phyloP scores from a whole-genome alignment of 2,888 invertebrate genomes.

The Dynastes maya region DNA sequence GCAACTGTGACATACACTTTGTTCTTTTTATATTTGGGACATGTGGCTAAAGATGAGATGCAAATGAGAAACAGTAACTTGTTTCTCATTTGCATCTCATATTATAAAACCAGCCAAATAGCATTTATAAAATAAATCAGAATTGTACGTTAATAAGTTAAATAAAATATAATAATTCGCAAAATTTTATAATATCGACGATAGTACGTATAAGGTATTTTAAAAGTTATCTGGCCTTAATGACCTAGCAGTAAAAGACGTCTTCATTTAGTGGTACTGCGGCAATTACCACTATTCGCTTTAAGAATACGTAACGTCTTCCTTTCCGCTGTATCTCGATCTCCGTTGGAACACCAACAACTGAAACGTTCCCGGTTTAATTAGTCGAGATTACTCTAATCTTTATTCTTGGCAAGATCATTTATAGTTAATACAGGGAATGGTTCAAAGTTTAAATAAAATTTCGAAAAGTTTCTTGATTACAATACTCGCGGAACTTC shows the following conservation, averaged over 20 bases:
- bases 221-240: neutral
- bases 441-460: constrained; percentile 42
- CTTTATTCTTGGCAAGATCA: constrained; percentile 41
- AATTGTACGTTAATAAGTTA: too few relatives aligned
- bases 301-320: constrained; percentile 10
- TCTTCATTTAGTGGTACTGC: constrained; percentile 15
- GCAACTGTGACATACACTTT: too few relatives aligned
- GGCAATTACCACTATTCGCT: constrained; percentile 19
- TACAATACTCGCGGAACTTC: constrained; percentile 26
- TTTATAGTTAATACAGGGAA: constrained; percentile 40
- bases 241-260: neutral
- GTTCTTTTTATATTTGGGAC: too few relatives aligned
- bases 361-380: constrained; percentile 22
- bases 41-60: too few relatives aligned
- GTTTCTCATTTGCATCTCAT: too few relatives aligned
- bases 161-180: neutral
- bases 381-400: constrained; percentile 39
- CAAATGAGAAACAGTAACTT: too few relatives aligned
- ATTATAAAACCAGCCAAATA: too few relatives aligned
- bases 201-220: neutral
- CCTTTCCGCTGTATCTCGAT: constrained; percentile 4
- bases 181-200: neutral
- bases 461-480: constrained; percentile 44
- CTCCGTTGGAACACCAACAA: constrained; percentile 26
- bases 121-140: too few relatives aligned